Conservation (phyloP, 2,888 invertebrate species). For the Drosophila kuntzei region DNA sequence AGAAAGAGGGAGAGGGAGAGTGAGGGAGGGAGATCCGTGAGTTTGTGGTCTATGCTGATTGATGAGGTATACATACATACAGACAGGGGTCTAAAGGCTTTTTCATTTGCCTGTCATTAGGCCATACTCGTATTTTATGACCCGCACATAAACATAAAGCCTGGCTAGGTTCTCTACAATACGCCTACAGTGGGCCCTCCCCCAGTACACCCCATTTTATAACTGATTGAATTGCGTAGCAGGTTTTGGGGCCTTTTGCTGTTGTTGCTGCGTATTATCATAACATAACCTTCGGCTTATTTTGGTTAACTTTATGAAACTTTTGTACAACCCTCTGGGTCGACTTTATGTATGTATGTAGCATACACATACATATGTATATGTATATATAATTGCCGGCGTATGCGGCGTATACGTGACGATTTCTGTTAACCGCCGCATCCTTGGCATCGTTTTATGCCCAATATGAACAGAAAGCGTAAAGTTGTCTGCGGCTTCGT, state of each 20-base stretch:
- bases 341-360: not conserved
- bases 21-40: slow-evolving; percentile 22
- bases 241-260: slow-evolving; percentile 13
- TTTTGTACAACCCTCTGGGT: slow-evolving; percentile 31
- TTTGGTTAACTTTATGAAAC: slow-evolving; percentile 50
- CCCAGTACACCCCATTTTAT: not conserved
- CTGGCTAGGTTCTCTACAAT: slow-evolving; percentile 18
- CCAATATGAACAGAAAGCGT: slow-evolving; percentile 7
- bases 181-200: not conserved
- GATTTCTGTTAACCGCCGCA: slow-evolving; percentile 49
- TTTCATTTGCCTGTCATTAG: slow-evolving; percentile 47
- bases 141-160: slow-evolving; percentile 40
- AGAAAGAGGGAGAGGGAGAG: not conserved
- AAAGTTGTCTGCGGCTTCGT: slow-evolving; percentile 10
- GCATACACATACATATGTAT: slow-evolving; percentile 1
- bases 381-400: slow-evolving; percentile 72
- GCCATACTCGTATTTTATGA: slow-evolving; percentile 33
- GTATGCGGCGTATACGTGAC: slow-evolving; percentile 77
- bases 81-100: slow-evolving; percentile 18
- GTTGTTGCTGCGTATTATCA: slow-evolving; percentile 38
- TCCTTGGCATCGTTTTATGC: slow-evolving; percentile 66
- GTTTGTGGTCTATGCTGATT: slow-evolving; percentile 36
- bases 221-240: slow-evolving; percentile 56
- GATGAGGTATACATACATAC: slow-evolving; percentile 20
- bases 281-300: slow-evolving; percentile 67